Conservation (phyloP, 2,888 invertebrate species). For the Ochropleura plecta region DNA sequence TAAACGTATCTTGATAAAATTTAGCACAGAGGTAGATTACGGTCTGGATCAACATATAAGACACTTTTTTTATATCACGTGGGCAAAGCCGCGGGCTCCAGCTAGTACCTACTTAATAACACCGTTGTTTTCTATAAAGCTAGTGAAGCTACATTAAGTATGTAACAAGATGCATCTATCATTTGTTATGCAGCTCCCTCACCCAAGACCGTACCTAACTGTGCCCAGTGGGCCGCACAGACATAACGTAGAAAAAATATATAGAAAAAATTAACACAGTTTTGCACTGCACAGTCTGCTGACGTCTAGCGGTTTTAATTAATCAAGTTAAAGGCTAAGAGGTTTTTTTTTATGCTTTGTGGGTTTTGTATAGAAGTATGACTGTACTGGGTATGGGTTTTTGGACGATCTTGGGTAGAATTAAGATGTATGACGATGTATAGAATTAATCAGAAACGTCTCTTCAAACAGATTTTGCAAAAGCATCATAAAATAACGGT, state of each 20-base stretch:
- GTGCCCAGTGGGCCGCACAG: slow-evolving; percentile 65
- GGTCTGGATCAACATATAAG: too few species aligned
- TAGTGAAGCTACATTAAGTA: slow-evolving; percentile 41
- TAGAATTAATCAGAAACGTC: slow-evolving; percentile 10
- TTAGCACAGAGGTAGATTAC: too few species aligned
- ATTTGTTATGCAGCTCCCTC: slow-evolving; percentile 50
- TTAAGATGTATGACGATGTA: neutral
- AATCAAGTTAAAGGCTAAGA: slow-evolving; percentile 37
- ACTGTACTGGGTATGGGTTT: slow-evolving; percentile 14
- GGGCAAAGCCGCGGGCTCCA: too few species aligned
- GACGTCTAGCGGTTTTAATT: slow-evolving; percentile 54
- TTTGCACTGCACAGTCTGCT: slow-evolving; percentile 58
- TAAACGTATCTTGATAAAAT: too few species aligned
- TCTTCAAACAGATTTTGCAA: neutral
- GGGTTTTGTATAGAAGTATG: slow-evolving; percentile 29
- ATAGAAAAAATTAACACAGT: slow-evolving; percentile 47
- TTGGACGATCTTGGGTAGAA: slow-evolving; percentile 18
- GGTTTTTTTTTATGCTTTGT: slow-evolving; percentile 14
- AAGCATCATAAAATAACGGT: too few species aligned
- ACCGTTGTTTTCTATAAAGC: slow-evolving; percentile 50
- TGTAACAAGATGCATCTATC: slow-evolving; percentile 54
- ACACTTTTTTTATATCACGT: too few species aligned
- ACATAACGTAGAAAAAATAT: slow-evolving; percentile 38
- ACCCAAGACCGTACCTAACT: slow-evolving; percentile 60
- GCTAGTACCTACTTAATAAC: neutral